Evolutionary conservation across 2,113 vertebrate species (phyloP), one percentile per base, ranked within the genome.

Genomic region (Acanthochromis polyacanthus): DNA sequence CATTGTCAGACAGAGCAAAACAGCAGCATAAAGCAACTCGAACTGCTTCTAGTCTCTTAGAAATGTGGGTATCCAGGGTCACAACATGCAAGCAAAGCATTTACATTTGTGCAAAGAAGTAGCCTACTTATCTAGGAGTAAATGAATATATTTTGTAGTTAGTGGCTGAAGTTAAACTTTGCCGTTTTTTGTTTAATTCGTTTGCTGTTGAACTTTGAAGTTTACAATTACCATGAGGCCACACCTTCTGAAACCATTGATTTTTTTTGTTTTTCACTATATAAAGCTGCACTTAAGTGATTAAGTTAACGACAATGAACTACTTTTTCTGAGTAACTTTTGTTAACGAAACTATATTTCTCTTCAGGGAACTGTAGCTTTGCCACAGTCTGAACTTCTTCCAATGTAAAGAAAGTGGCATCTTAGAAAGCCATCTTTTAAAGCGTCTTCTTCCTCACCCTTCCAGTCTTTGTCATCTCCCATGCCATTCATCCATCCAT

Each of bases 401-500:
- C 40, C 40, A 15, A 43, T 43, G 40, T 15, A 12, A 40, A 40
- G 50, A 1, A 48, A 40, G 36, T 57, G 52, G 59, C 72, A 71
- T 25, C 40, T 70, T 53, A 48, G 51, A 80, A 68, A 75, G 25
- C 17, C 5, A 1, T 43, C 11, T 15, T 43, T 43, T 43, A 43
- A 43, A 43, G 40, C 15, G 14, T 58, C 53, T 50, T n/a, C 28
- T 52, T 50, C 25, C 45, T 38, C 62, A 5, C 16, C 48, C 20
- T 43, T 16, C 5, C 2, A 0, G 4, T 64, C 32, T 65, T 58
- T 45, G 16, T 64, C 64, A 50, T 64, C 28, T 73, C 56, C 67
- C 64, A 3, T 71, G 61, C 40, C 68, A 36, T 61, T 60, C 52
- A 76, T 64, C 11, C 71, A 75, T 80, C 57, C 56, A 75, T 80